phyloP scores from a whole-genome alignment of 1,140 invertebrate genomes.

The Tribolium madens region DNA sequence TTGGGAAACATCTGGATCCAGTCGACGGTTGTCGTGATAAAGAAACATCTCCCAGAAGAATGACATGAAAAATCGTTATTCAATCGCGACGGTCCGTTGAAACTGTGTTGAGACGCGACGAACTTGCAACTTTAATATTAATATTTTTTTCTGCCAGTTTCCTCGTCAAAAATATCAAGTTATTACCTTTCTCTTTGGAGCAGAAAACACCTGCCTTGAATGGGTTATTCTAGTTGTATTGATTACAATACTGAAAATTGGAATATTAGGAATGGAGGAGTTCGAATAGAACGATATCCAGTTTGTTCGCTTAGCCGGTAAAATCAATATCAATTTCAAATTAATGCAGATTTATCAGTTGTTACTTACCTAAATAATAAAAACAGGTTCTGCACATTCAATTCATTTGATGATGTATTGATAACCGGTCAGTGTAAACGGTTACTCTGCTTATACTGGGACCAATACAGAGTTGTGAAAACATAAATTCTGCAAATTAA shows the following conservation, averaged over 20 bases:
- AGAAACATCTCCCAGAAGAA: slow-evolving; percentile 48
- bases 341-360: background rate
- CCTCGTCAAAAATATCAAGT: slow-evolving; percentile 4
- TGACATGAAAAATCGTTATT: slow-evolving; percentile 53
- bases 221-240: background rate
- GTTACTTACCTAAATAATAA: background rate
- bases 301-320: no score
- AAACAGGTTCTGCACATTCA: background rate
- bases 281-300: no score
- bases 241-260: no score
- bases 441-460: background rate
- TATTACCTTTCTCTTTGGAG: background rate
- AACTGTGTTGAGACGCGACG: slow-evolving; percentile 24
- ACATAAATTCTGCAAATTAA: background rate
- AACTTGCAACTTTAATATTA: slow-evolving; percentile 38
- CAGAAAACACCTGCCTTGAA: slow-evolving; percentile 11
- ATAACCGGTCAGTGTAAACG: background rate
- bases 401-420: background rate
- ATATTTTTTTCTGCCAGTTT: slow-evolving; percentile 26
- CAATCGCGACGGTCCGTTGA: slow-evolving; percentile 41
- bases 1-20: slow-evolving; percentile 43
- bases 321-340: slow-evolving; percentile 1
- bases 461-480: background rate
- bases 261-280: no score
- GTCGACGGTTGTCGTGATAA: slow-evolving; percentile 46